Evolutionary conservation across 2,888 invertebrate genomes (phyloP), one percentile per base, ranked within the genome.

Genomic region (Lordiphosa andalusiaca): DNA sequence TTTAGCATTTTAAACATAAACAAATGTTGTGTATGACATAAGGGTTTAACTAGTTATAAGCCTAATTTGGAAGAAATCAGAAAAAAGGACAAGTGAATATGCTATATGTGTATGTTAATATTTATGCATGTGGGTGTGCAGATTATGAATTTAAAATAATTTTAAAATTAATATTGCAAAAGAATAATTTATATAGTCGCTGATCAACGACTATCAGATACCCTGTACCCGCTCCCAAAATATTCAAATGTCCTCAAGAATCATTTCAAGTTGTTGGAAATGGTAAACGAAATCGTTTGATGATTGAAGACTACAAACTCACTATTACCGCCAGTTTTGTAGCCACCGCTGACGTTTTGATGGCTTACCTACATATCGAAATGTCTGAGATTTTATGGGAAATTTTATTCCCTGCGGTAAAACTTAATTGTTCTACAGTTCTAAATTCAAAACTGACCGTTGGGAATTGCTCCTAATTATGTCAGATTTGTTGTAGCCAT

Each of bases 51-150:
- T 44, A 44, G 7, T 33, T 16, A 3, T 33, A 16, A 10, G 33
- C 21, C 36, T 47, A 47, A 44, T 13, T 44, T 6, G 33, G 12
- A 36, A 30, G 57, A 59, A 46, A 59, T 71, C 68, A 70, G 86
- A 77, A 86, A 86, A 85, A 82, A 85, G 83, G 86, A 86, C 86
- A 86, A 86, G 84, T 85, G 83, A 76, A 49, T 53, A 21, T 51
- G 21, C 33, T 19, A 12, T 35, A 39, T 37, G 16, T 35, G 21
- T 49, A 13, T 44, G 16, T 21, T 13, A 38, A 13, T 35, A 10
- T 36, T 10, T 7, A 9, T 9, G 7, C 30, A 23, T 13, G 38
- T 12, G 46, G 16, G n/a, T 16, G 44, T 30, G 47, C 41, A 61
- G 21, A 23, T 30, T 30, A 44, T 44, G 30, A 30, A 33, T 16